Percentiles rank a stretch among this genome's conserved stretches.
phyloP scores from a whole-genome alignment of 2,113 vertebrate genomes.

The Menura novaehollandiae region DNA sequence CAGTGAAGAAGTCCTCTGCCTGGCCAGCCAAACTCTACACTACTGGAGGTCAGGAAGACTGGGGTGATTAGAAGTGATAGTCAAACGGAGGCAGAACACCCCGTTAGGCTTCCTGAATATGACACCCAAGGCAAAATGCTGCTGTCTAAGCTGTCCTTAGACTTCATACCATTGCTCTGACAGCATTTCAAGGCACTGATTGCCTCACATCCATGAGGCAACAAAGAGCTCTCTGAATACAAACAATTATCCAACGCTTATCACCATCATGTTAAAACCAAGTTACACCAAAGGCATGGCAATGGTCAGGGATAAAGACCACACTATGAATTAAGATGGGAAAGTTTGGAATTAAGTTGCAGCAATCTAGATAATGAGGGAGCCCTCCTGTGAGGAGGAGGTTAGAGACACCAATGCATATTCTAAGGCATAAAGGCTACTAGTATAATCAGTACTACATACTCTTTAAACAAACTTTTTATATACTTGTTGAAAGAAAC shows the following conservation, averaged over 20 bases:
- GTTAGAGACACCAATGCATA: neutral
- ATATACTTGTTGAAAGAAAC: neutral
- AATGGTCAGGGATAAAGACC: neutral
- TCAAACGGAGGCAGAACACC: neutral
- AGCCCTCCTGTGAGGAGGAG: neutral
- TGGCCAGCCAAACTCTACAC: neutral
- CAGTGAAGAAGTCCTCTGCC: neutral
- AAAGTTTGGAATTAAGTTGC: neutral
- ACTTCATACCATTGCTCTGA: neutral
- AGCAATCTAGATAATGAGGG: neutral
- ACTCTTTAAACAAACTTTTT: neutral
- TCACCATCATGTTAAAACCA: neutral
- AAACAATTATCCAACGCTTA: neutral
- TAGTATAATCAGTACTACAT: rapidly evolving
- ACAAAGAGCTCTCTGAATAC: neutral
- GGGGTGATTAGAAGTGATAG: neutral
- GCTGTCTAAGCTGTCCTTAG: neutral
- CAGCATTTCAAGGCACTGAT: neutral
- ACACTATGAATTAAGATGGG: neutral
- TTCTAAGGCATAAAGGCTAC: neutral
- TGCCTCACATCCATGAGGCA: neutral
- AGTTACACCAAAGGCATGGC: neutral
- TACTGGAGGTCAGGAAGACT: neutral
- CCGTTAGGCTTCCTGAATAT: neutral
- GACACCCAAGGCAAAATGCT: neutral